A percentile compares a stretch with the other conserved stretches of the same genome.
Evolutionary conservation across 2,888 invertebrate genomes (phyloP).

Genomic region (Drosophila emarginata): DNA sequence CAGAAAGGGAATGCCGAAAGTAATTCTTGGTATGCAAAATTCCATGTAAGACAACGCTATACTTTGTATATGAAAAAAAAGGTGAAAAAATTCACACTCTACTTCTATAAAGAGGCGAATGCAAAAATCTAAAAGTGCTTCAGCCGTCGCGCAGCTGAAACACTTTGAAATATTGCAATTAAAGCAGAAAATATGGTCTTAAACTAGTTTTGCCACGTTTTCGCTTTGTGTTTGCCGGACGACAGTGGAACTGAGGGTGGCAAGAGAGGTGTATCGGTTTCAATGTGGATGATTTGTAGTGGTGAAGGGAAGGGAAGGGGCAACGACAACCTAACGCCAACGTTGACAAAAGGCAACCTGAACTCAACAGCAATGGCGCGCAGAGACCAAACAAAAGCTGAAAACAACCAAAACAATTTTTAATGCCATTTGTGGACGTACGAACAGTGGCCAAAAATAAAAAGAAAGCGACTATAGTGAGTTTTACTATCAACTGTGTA

Average conservation of each 20-base stretch:
- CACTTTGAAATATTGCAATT: slow-evolving; percentile 71
- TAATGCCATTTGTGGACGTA: slow-evolving; percentile 4
- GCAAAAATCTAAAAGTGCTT: slow-evolving; percentile 9
- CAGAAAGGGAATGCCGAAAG: slow-evolving; percentile 24
- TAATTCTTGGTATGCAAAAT: slow-evolving; percentile 39
- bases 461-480: not conserved
- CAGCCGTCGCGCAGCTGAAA: slow-evolving; percentile 53
- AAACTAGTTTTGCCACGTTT: slow-evolving; percentile 71
- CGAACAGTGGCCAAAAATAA: not conserved
- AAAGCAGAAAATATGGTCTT: slow-evolving; percentile 75
- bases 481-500: not conserved
- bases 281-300: slow-evolving; percentile 9
- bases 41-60: slow-evolving; percentile 1
- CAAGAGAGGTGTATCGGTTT: not conserved
- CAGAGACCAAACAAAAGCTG: slow-evolving; percentile 1
- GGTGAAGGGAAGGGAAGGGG: slow-evolving; percentile 20
- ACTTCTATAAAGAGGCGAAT: slow-evolving; percentile 10
- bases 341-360: slow-evolving; percentile 17
- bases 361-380: slow-evolving; percentile 5
- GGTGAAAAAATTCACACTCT: slow-evolving; percentile 44
- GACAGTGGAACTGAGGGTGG: not conserved
- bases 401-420: slow-evolving; percentile 21
- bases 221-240: slow-evolving; percentile 23
- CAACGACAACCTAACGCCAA: slow-evolving; percentile 24
- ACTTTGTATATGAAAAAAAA: slow-evolving; percentile 14